phyloP scores from a whole-genome alignment of 1,140 invertebrate genomes.

The Achroia grisella region DNA sequence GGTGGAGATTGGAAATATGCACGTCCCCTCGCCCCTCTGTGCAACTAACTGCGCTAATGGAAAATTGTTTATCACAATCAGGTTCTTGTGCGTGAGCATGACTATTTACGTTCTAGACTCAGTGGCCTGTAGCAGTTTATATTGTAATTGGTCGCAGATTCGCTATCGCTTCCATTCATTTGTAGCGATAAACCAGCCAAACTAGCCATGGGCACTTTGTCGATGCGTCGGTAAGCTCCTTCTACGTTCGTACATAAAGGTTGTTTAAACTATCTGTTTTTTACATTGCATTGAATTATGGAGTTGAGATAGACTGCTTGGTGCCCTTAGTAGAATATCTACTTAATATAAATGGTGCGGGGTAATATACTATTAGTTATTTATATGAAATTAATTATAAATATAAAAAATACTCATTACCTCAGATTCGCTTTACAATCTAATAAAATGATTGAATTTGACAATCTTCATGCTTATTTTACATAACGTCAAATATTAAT shows the following conservation, averaged over 20 bases:
- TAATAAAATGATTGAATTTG: no score
- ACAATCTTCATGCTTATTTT: no score
- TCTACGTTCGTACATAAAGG: conserved; percentile 9
- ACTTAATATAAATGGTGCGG: no score
- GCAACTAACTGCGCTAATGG: conserved; percentile 36
- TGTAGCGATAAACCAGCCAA: conserved; percentile 40
- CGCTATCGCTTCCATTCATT: conserved; percentile 63
- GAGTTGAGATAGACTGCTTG: no score
- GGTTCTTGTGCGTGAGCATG: conserved; percentile 47
- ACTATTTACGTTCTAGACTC: conserved; percentile 52
- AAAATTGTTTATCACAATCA: conserved; percentile 59
- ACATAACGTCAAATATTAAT: no score
- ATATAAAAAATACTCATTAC: no score
- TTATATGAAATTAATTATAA: no score
- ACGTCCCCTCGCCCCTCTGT: conserved; percentile 15
- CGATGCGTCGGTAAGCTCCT: conserved; percentile 24
- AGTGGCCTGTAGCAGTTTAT: conserved; percentile 34
- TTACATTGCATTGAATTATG: no score
- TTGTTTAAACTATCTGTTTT: no score
- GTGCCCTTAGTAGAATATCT: no score
- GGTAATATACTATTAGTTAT: no score
- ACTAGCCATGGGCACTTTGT: conserved; percentile 25
- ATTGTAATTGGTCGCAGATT: conserved; percentile 58
- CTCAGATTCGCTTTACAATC: no score
- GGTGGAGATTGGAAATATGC: conserved; percentile 44